These are phyloP conservation scores for Spea multiplicata DNA, from an alignment of 2,113 vertebrate genomes.

Conservation along the genomic window DNA sequence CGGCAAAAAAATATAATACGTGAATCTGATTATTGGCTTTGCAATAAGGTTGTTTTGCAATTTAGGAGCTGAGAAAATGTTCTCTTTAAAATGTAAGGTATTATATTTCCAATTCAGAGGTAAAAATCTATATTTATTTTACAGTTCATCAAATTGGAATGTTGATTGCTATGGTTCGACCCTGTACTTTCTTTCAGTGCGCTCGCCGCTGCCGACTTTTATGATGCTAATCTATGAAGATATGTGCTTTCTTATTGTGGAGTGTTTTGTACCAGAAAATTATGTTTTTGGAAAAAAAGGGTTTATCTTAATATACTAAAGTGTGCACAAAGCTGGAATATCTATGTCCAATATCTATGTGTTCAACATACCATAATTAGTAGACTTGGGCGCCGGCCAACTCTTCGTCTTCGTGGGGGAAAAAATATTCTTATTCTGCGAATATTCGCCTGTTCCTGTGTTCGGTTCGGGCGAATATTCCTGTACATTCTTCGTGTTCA, in stretches of 20 bases:
- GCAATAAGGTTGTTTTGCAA: not conserved
- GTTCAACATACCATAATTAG: too few relatives aligned
- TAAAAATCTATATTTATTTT: not conserved
- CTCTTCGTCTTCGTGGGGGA: too few relatives aligned
- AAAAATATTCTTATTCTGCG: too few relatives aligned
- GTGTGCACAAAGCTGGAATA: too few relatives aligned
- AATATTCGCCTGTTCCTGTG: too few relatives aligned
- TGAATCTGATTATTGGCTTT: not conserved
- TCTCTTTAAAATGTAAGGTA: not conserved
- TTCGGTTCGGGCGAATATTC: too few relatives aligned
- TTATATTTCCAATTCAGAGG: not conserved
- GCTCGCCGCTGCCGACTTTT: not conserved
- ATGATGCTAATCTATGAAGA: not conserved
- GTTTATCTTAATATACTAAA: too few relatives aligned
- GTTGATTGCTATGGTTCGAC: not conserved
- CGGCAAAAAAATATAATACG: too few relatives aligned
- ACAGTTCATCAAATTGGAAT: not conserved
- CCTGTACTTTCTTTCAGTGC: not conserved
- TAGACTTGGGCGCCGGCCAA: too few relatives aligned
- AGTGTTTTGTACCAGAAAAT: not conserved
- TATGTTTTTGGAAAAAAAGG: conserved; percentile 37
- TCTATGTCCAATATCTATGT: too few relatives aligned
- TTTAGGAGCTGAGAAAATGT: not conserved
- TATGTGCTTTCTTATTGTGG: not conserved
- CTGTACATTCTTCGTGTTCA: too few relatives aligned